phyloP scores from a whole-genome alignment of 2,888 invertebrate species.

The Vanessa cardui region DNA sequence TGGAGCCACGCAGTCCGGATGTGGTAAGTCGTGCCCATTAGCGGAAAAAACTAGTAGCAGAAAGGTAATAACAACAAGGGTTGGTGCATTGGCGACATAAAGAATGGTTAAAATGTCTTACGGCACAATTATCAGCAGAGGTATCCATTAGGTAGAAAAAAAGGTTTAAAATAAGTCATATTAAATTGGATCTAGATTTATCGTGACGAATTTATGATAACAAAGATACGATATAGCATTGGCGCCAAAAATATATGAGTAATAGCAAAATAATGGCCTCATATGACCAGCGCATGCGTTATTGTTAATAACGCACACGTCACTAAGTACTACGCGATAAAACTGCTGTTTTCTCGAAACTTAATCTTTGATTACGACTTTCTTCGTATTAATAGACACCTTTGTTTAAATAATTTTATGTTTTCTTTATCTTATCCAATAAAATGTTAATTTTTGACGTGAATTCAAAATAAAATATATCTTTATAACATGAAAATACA shows the following conservation, averaged over 20 bases:
- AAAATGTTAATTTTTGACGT: not conserved
- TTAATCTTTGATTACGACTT: not conserved
- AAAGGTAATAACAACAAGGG: too few species aligned
- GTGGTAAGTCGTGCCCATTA: too few species aligned
- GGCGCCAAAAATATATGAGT: constrained; percentile 20
- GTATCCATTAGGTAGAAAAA: too few species aligned
- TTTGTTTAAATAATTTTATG: not conserved
- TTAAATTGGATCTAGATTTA: not conserved
- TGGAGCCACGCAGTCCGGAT: too few species aligned
- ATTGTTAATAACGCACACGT: not conserved
- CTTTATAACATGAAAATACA: not conserved
- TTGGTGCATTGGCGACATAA: too few species aligned
- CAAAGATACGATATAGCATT: not conserved
- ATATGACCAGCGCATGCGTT: not conserved
- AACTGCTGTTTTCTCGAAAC: not conserved
- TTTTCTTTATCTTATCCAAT: not conserved
- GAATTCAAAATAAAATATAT: not conserved
- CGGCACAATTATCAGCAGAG: too few species aligned
- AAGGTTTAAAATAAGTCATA: not conserved
- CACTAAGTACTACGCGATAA: not conserved
- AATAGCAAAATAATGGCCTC: constrained; percentile 10
- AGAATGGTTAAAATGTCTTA: too few species aligned
- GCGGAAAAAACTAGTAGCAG: too few species aligned
- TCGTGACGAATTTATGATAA: not conserved
- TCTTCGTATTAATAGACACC: not conserved